A percentile compares a stretch with the other conserved stretches of the same genome.
Evolutionary conservation across 2,888 invertebrate genomes (phyloP).

Genomic region (Eulithis prunata): DNA sequence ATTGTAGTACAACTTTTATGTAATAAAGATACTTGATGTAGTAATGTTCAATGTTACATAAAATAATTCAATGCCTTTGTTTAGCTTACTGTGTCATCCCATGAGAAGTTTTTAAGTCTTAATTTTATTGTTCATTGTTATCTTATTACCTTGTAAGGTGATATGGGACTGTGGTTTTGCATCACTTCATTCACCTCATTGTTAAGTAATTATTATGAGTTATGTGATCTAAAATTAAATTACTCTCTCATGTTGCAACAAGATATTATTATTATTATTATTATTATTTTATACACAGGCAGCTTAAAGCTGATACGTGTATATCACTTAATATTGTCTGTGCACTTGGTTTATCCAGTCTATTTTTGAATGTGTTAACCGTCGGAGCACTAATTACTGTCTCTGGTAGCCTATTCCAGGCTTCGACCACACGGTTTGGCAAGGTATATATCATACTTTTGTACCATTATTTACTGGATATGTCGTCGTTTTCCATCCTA

Average conservation of each 20-base stretch:
- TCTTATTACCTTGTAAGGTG: constrained; percentile 25
- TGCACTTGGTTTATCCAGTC: too few relatives aligned
- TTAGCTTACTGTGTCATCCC: constrained; percentile 18
- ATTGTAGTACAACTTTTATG: not conserved
- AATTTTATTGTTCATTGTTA: constrained; percentile 29
- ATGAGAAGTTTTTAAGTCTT: constrained; percentile 25
- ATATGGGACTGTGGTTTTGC: constrained; percentile 26
- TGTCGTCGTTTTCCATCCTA: too few relatives aligned
- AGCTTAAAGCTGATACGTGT: too few relatives aligned
- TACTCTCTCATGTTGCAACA: not conserved
- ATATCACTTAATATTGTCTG: too few relatives aligned
- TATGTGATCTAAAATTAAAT: not conserved
- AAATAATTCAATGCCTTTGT: constrained; percentile 37
- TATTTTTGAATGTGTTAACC: too few relatives aligned
- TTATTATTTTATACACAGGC: too few relatives aligned
- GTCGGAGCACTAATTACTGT: too few relatives aligned
- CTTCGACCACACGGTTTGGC: too few relatives aligned
- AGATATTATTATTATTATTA: too few relatives aligned
- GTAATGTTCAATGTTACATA: constrained; percentile 24
- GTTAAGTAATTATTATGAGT: constrained; percentile 11
- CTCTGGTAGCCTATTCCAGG: too few relatives aligned
- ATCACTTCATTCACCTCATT: constrained; percentile 8
- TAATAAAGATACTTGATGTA: constrained; percentile 7
- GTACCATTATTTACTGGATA: too few relatives aligned
- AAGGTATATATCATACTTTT: too few relatives aligned